A percentile compares a stretch with the other conserved stretches of the same genome.
Conservation (phyloP, 2,113 vertebrate species). For the Brachionichthys hirsutus region DNA sequence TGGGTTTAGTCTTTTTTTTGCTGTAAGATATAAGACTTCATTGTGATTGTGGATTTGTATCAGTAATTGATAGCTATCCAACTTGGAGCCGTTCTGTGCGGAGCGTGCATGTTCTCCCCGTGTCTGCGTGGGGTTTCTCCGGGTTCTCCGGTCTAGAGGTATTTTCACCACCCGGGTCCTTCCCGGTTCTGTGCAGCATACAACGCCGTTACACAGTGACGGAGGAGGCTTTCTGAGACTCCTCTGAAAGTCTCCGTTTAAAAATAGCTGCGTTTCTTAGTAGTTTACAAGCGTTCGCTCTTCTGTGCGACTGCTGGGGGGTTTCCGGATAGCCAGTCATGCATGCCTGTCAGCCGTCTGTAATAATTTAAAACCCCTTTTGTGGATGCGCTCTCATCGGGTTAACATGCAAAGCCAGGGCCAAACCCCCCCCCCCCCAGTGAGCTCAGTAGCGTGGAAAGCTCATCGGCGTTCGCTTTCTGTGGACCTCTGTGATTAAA, state of each 20-base stretch:
- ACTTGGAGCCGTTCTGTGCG: too few species aligned
- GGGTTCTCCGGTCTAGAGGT: too few species aligned
- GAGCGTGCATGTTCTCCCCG: too few species aligned
- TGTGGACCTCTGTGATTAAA: conserved; percentile 43
- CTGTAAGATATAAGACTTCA: too few species aligned
- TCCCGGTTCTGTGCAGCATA: too few species aligned
- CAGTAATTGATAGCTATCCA: too few species aligned
- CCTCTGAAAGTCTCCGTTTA: conserved; percentile 6
- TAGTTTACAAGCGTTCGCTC: conserved; percentile 1
- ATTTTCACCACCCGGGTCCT: too few species aligned
- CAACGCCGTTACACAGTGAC: too few species aligned
- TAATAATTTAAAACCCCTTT: conserved; percentile 55
- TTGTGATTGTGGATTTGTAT: too few species aligned
- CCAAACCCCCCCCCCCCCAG: conserved; percentile 40
- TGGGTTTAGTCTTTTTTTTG: too few species aligned
- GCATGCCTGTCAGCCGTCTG: conserved; percentile 47
- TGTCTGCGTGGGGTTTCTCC: too few species aligned
- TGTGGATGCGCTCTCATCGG: conserved; percentile 30
- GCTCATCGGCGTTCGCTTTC: conserved; percentile 27
- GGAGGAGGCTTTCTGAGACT: neutral
- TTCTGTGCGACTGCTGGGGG: conserved; percentile 25
- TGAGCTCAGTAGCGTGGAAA: conserved; percentile 49
- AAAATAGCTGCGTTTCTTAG: conserved; percentile 38
- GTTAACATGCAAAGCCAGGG: conserved; percentile 21
- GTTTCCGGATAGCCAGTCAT: conserved; percentile 46